Evolutionary conservation across 2,113 vertebrate genomes (phyloP).

Genomic region (Cryptotis parvus): DNA sequence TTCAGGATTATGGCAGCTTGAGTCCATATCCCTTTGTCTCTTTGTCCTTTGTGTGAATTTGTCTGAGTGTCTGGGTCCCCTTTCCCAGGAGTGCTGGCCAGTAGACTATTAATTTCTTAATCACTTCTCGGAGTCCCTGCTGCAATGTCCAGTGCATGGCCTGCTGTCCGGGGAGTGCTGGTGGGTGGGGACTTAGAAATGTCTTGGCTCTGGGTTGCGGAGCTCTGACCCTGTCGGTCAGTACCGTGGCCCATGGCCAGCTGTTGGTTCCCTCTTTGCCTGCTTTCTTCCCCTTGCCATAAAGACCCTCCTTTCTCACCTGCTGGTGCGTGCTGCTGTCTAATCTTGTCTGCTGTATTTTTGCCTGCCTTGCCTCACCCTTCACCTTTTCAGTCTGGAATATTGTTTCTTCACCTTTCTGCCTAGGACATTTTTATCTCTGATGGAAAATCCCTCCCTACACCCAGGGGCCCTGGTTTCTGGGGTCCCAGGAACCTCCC

Average conservation of each 20-base stretch:
- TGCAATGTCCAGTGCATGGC: neutral
- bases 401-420: neutral
- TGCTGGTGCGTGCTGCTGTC: neutral
- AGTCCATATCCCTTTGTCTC: neutral
- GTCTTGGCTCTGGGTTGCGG: neutral
- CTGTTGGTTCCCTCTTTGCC: neutral
- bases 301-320: neutral
- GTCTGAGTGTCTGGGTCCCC: neutral
- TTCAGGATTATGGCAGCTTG: neutral
- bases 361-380: neutral
- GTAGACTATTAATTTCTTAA: slow-evolving; percentile 33
- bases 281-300: neutral
- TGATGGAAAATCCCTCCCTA: slow-evolving; percentile 12
- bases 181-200: neutral
- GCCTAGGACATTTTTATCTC: neutral
- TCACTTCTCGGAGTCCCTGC: neutral
- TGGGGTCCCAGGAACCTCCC: neutral
- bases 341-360: neutral
- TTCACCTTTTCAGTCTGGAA: neutral
- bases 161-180: neutral
- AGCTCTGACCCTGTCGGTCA: neutral
- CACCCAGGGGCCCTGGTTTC: slow-evolving; percentile 14
- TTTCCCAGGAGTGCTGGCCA: neutral
- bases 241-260: neutral
- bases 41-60: too few species aligned